Base-by-base conservation (phyloP, 2,888 invertebrate species). In the Meiosimyza platycephala region DNA sequence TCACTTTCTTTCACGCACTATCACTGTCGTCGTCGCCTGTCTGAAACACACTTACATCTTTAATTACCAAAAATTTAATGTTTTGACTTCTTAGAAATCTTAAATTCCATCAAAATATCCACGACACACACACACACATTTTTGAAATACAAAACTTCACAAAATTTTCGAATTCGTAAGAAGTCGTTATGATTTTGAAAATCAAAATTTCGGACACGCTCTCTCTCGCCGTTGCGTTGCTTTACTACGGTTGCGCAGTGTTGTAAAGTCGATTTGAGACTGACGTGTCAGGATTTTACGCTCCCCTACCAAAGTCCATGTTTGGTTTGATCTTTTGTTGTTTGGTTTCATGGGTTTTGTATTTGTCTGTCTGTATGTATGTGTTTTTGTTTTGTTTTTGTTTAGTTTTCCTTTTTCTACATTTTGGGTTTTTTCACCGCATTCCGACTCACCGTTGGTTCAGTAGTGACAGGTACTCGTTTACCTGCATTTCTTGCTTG, bases 181-280 rank as follows among this genome's bases (percentile, higher is more conserved):
- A 71, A 71, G 71, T 64, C 71, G 71, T 71, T 65, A 51, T 48
- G 28, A 40, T 54, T 63, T 13, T 63, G 62, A 50, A 48, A 47
- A 47, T 22, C 50, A 3, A n/a, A n/a, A 13, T 13, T 18, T 28
- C 12, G 55, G n/a, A 28, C 40, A 16, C 12, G 11, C 62, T 15
- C 18, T 12, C 6, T n/a, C n/a, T 60, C 33, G 5, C 28, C 18
- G 13, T 62, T 40, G 40, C 18, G 13, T 62, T 40, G 40, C 15
- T 16, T 52, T 51, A 18, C 50, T n/a, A 40, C 65, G 18, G 15
- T 71, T 59, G 65, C 59, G 52, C 59, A 63, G 22, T 52, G 55
- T 59, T 65, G 51, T 18, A 65, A 55, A 57, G 71, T 71, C 65
- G 65, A 64, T 63, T 65, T 65, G 18, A 71, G 71, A 71, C 75